These are phyloP conservation scores for Parnassius apollo DNA, from an alignment of 2,888 invertebrate species.

Conservation along the genomic window DNA sequence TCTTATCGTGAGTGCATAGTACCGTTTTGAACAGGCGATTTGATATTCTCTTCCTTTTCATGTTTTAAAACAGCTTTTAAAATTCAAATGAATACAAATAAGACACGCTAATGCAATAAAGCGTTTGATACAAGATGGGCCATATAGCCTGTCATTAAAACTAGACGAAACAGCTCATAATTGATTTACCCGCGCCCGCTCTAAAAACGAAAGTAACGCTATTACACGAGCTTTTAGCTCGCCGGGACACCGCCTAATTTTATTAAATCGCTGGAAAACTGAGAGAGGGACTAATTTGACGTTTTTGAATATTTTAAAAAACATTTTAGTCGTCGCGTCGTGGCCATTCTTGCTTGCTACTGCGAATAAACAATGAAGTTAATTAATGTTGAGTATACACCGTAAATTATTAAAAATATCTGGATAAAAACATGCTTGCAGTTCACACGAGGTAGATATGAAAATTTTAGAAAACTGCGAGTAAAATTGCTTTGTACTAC, in stretches of 20 bases:
- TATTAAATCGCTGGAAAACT: slow-evolving; percentile 38
- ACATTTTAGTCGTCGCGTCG: slow-evolving; percentile 21
- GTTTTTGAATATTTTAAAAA: slow-evolving; percentile 29
- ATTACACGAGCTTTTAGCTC: slow-evolving; percentile 45
- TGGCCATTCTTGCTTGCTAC: slow-evolving; percentile 20
- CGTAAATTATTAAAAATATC: slow-evolving; percentile 24
- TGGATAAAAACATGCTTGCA: neutral
- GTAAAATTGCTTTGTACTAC: no score
- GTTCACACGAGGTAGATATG: no score
- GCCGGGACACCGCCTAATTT: slow-evolving; percentile 38
- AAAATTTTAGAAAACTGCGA: no score
- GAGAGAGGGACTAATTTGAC: slow-evolving; percentile 34
- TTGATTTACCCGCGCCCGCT: slow-evolving; percentile 41
- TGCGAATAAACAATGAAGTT: slow-evolving; percentile 25
- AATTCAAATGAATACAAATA: slow-evolving; percentile 22
- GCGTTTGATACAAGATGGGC: slow-evolving; percentile 41
- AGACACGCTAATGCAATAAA: slow-evolving; percentile 23
- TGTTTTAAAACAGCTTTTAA: slow-evolving; percentile 10
- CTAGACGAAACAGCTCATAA: slow-evolving; percentile 39
- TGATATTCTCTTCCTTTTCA: neutral
- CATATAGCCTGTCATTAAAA: slow-evolving; percentile 34
- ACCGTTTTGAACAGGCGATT: neutral
- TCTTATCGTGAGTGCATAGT: neutral
- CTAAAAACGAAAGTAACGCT: slow-evolving; percentile 43
- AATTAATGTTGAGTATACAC: slow-evolving; percentile 20